Base-by-base conservation (phyloP, 2,888 invertebrate species). In the Macaria notata region DNA sequence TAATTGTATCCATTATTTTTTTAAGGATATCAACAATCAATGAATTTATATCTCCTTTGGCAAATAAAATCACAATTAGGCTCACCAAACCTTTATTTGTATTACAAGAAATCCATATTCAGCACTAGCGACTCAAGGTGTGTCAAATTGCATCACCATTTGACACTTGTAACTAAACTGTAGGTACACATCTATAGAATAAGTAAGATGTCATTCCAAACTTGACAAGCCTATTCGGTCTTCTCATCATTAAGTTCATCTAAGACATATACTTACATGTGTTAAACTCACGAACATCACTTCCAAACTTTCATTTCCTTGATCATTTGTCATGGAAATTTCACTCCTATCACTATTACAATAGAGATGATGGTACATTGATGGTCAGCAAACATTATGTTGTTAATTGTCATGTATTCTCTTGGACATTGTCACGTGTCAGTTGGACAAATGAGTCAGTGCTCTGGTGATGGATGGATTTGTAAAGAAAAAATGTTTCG, bases 401-500 rank as follows among this genome's bases (percentile, higher is more conserved):
- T 48, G 55, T 61, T 52, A 61, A 64, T 9, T 58, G 56, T 19
- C 54, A 56, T 63, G 65, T 63, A 54, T 59, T 49, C 58, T 62
- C 44, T 56, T 9, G 58, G 50, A 67, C 61, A 63, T 58, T 54
- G 63, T 62, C 65, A 61, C 55, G 50, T 61, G 61, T 64, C 64
- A 54, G 39, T 53, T 33, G 60, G 48, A 66, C 65, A 66, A 65
- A 66, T 62, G 68, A 68, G 63, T 66, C 60, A 59, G 57, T 62
- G 59, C 39, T 60, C 57, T 36, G 29, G 63, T 63, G 66, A 68
- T 66, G 51, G 61, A 66, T 66, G 31, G 58, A 56, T 55, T 46
- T 54, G 44, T 39, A 59, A 50, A 59, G 54, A 63, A 61, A 57
- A 46, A 68, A 64, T 68, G 63, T 56, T 58, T 58, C 47, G 41